Conservation (phyloP, 2,888 invertebrate genomes). For the Colletes collaris region DNA sequence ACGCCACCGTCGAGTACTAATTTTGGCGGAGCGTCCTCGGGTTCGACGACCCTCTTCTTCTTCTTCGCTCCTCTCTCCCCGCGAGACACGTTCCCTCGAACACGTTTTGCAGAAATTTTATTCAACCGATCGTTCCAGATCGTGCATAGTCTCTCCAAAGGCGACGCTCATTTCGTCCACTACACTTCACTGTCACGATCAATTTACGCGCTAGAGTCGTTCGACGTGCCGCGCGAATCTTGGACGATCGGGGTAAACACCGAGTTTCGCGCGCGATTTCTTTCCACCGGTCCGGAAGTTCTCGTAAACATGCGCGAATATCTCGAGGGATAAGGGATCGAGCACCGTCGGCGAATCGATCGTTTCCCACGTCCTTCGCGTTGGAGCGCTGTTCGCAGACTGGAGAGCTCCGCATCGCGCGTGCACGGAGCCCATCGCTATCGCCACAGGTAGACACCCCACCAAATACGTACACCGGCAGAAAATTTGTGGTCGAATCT, state of each 20-base stretch:
- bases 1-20: slow-evolving; percentile 55
- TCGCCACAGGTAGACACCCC: slow-evolving; percentile 75
- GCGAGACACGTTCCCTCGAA: slow-evolving; percentile 1
- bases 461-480: slow-evolving; percentile 71
- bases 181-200: too few species aligned
- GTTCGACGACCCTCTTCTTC: slow-evolving; percentile 59
- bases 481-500: slow-evolving; percentile 67
- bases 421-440: slow-evolving; percentile 73
- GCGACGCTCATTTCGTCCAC: too few species aligned
- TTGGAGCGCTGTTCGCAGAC: slow-evolving; percentile 80
- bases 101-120: slow-evolving; percentile 41
- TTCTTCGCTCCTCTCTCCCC: too few species aligned
- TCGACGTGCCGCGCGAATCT: too few species aligned
- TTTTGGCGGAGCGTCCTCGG: slow-evolving; percentile 55
- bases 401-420: slow-evolving; percentile 75
- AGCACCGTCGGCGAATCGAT: slow-evolving; percentile 62
- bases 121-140: background rate
- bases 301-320: background rate
- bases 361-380: slow-evolving; percentile 76
- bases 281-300: too few species aligned
- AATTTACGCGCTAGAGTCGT: too few species aligned
- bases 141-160: too few species aligned
- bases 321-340: slow-evolving; percentile 39
- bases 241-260: too few species aligned
- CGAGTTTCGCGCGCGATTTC: too few species aligned